Conservation (phyloP, 2,113 vertebrate species). For the Diphyllodes magnificus region DNA sequence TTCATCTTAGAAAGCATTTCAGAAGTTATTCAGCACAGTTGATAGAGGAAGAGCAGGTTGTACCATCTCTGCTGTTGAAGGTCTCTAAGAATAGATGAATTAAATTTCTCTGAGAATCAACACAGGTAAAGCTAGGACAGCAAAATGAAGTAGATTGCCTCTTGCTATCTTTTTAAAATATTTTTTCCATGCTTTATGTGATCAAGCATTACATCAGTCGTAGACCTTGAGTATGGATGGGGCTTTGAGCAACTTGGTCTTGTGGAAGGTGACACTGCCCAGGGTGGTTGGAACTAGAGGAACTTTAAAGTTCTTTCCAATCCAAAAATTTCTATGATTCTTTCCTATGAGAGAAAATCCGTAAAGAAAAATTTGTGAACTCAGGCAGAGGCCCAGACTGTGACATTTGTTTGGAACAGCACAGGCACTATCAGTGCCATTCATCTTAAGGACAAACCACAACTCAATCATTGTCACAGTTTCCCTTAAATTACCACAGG, state of each 20-base stretch:
- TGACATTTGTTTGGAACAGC: neutral
- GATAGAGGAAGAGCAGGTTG: neutral
- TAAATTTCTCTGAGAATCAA: neutral
- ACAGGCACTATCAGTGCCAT: neutral
- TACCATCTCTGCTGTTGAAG: neutral
- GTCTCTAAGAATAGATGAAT: neutral
- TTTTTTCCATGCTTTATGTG: neutral
- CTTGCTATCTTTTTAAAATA: neutral
- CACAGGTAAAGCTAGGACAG: neutral
- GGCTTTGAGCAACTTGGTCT: neutral
- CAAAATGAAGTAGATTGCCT: neutral
- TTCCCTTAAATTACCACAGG: neutral
- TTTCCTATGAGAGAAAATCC: neutral
- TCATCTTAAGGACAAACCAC: neutral
- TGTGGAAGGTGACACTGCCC: fast-evolving
- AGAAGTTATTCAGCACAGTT: neutral
- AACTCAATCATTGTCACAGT: neutral
- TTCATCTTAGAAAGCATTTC: neutral
- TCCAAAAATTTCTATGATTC: neutral
- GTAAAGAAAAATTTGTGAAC: neutral
- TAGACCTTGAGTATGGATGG: neutral
- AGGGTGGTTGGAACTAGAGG: neutral
- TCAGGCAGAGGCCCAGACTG: neutral
- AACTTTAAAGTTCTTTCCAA: neutral
- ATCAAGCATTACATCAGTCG: neutral